Percentiles rank a stretch among this genome's conserved stretches.
Conservation (phyloP, 2,888 invertebrate genomes). For the Diarsia dahlii region DNA sequence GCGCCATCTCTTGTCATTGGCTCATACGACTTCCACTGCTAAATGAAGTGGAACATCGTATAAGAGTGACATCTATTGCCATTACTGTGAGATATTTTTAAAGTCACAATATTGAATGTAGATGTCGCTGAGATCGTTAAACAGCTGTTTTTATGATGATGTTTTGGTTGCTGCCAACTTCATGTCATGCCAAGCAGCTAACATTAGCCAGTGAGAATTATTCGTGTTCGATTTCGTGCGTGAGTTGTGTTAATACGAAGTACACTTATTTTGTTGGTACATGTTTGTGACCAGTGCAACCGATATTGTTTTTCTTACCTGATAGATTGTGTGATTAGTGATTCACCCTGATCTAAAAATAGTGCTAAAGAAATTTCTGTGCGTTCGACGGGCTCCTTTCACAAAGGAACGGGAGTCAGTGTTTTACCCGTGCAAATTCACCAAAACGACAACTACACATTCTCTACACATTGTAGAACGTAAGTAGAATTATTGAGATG, state of each 20-base stretch:
- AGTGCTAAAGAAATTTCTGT: conserved; percentile 69
- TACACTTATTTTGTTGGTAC: conserved; percentile 74
- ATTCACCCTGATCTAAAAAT: conserved; percentile 41
- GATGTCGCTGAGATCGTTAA: conserved; percentile 64
- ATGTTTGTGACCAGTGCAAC: conserved; percentile 73
- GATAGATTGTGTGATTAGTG: conserved; percentile 55
- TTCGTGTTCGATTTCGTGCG: conserved; percentile 77
- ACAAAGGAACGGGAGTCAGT: conserved; percentile 82
- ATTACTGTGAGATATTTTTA: too few relatives aligned
- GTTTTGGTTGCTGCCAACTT: conserved; percentile 82
- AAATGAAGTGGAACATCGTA: conserved; percentile 38
- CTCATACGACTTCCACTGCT: background rate
- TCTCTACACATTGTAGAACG: conserved; percentile 70
- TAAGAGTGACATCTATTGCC: conserved; percentile 50
- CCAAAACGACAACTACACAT: conserved; percentile 64
- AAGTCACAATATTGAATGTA: conserved; percentile 14
- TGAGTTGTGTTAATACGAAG: conserved; percentile 67
- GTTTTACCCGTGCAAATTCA: conserved; percentile 74
- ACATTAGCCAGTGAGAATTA: conserved; percentile 71
- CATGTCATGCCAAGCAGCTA: conserved; percentile 72
- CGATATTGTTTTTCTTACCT: conserved; percentile 60
- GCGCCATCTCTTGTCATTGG: conserved; percentile 23
- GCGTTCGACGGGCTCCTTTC: conserved; percentile 79
- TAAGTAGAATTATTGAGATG: conserved; percentile 69
- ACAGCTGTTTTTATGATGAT: conserved; percentile 81